Evolutionary conservation across 2,888 invertebrate genomes (phyloP).

Genomic region (Yponomeuta evonymella): DNA sequence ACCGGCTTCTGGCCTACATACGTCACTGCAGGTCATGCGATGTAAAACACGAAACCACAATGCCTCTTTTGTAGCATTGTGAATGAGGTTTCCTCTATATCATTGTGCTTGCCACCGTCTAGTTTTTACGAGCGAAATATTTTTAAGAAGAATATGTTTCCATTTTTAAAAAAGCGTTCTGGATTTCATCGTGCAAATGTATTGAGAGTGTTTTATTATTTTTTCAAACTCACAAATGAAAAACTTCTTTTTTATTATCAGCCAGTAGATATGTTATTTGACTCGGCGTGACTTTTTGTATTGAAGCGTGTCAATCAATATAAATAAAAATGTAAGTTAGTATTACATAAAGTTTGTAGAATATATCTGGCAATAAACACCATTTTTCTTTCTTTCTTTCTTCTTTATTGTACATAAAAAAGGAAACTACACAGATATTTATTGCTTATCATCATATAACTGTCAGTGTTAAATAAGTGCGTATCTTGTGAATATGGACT

Average conservation of each 20-base stretch:
- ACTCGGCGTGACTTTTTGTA: neutral
- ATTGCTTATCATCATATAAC: conserved; percentile 12
- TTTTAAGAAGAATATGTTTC: conserved; percentile 63
- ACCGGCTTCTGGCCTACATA: conserved; percentile 44
- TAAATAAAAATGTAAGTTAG: neutral
- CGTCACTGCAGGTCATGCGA: conserved; percentile 49
- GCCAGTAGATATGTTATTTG: neutral
- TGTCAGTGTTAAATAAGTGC: conserved; percentile 16
- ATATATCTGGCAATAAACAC: too few relatives aligned
- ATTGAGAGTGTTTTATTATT: conserved; percentile 42
- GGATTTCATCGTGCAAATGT: conserved; percentile 51
- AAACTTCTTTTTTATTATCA: neutral
- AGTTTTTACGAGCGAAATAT: conserved; percentile 53
- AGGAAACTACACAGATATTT: neutral
- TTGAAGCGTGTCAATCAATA: neutral
- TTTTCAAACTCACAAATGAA: neutral
- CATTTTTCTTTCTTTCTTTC: too few relatives aligned
- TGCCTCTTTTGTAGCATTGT: conserved; percentile 58
- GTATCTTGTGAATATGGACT: conserved; percentile 12
- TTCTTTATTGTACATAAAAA: neutral
- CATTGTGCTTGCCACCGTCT: conserved; percentile 40
- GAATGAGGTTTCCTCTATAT: conserved; percentile 62
- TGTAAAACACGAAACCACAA: conserved; percentile 19
- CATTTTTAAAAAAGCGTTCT: conserved; percentile 50
- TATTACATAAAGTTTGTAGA: too few relatives aligned